Conservation (phyloP, 2,888 invertebrate genomes). For the Yponomeuta sedellus region DNA sequence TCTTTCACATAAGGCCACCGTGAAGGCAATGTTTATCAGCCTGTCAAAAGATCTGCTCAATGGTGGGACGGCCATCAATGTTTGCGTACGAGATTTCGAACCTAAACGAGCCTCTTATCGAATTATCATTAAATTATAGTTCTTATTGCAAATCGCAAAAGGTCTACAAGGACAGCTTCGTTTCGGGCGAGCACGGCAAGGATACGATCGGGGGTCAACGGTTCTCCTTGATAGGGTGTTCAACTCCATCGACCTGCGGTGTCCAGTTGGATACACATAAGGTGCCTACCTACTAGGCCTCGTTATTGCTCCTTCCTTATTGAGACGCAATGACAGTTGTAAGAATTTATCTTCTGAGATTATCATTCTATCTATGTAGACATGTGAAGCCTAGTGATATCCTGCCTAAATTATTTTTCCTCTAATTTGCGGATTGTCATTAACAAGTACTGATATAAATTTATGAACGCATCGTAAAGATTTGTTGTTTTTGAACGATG, state of each 20-base stretch:
- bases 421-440: no score
- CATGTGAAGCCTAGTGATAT: no score
- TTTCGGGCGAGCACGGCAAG: neutral
- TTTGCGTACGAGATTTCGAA: neutral
- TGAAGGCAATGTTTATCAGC: neutral
- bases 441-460: no score
- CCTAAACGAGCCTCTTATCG: neutral
- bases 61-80: neutral
- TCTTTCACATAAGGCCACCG: neutral
- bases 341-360: no score
- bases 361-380: no score
- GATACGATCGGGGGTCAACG: conserved; percentile 50
- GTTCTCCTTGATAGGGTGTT: conserved; percentile 71
- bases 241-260: conserved; percentile 62
- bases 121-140: neutral
- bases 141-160: neutral
- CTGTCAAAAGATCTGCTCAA: neutral
- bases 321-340: no score
- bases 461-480: no score
- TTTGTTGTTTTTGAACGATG: no score
- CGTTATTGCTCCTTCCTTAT: no score
- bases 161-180: neutral
- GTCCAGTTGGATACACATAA: conserved; percentile 13
- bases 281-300: no score
- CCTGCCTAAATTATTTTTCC: no score